phyloP scores from a whole-genome alignment of 2,797 vertebrate genomes.

The Natrix natrix region DNA sequence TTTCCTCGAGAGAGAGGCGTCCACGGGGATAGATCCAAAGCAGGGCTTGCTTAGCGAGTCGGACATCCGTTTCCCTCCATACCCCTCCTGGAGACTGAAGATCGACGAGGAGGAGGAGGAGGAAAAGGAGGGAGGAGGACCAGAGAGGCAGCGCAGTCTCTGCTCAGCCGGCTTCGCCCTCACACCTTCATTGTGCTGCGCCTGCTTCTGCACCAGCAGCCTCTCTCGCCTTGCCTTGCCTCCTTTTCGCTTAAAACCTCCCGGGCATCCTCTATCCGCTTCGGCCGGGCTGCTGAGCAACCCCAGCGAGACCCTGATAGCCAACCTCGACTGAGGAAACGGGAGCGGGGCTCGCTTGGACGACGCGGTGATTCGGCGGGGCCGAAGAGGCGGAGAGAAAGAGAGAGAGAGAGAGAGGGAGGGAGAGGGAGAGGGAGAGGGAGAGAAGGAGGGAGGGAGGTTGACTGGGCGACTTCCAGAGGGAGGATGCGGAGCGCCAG shows the following conservation, averaged over 20 bases:
- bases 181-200: constrained; percentile 70
- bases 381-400: constrained; percentile 65
- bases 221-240: constrained; percentile 24
- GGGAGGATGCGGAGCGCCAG: constrained; percentile 72
- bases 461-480: constrained; percentile 71
- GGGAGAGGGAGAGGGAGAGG: constrained; percentile 63
- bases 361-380: constrained; percentile 60
- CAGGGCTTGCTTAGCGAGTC: constrained; percentile 62
- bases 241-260: neutral
- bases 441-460: constrained; percentile 69
- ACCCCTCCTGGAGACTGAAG: constrained; percentile 56
- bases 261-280: neutral
- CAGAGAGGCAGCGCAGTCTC: constrained; percentile 24
- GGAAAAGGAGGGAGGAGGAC: constrained; percentile 37
- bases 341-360: neutral
- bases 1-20: constrained; percentile 70
- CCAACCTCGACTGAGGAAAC: constrained; percentile 1
- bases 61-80: constrained; percentile 58
- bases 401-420: constrained; percentile 70
- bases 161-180: constrained; percentile 49
- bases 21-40: constrained; percentile 69
- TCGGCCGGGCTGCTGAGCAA: constrained; percentile 40
- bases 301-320: constrained; percentile 34
- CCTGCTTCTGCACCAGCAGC: constrained; percentile 64
- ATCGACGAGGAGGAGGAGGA: constrained; percentile 42